These are phyloP conservation scores for Linnaemya tessellans DNA, from an alignment of 2,888 invertebrate genomes.

Conservation along the genomic window DNA sequence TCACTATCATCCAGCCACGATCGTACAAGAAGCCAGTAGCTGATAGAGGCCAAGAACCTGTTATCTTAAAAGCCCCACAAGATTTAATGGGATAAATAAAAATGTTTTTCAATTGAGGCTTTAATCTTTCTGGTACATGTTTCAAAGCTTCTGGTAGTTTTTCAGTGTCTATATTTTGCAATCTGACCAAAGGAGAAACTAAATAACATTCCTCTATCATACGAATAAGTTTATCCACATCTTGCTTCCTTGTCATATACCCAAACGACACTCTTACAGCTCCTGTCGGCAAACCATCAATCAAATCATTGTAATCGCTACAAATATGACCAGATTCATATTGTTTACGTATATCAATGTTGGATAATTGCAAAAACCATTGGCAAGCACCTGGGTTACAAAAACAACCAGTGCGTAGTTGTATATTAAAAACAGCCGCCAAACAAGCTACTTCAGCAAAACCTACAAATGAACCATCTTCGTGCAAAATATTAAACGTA, in stretches of 20 bases:
- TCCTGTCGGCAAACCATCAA: conserved; percentile 95
- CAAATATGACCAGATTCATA: conserved; percentile 95
- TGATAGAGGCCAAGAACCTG: conserved; percentile 88
- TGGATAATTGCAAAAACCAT: conserved; percentile 88
- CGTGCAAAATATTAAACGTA: conserved; percentile 92
- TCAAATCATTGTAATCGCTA: conserved; percentile 93
- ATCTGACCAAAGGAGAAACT: conserved; percentile 74
- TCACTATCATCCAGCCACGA: conserved; percentile 96
- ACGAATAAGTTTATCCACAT: conserved; percentile 88
- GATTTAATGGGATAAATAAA: conserved; percentile 96
- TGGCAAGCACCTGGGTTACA: conserved; percentile 98
- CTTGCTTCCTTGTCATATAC: conserved; percentile 90
- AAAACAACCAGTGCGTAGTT: conserved; percentile 96
- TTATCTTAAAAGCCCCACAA: conserved; percentile 90
- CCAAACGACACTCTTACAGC: conserved; percentile 96
- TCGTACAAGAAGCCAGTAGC: conserved; percentile 93
- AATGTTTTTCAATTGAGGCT: conserved; percentile 83
- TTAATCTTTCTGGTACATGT: conserved; percentile 76
- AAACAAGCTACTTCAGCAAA: conserved; percentile 96
- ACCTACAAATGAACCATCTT: conserved; percentile 91
- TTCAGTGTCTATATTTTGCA: conserved; percentile 74
- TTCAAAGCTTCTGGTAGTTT: conserved; percentile 77
- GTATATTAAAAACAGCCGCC: conserved; percentile 93
- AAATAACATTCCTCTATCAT: conserved; percentile 92
- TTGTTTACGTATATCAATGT: conserved; percentile 89